phyloP scores from a whole-genome alignment of 2,113 vertebrate genomes.

The Scopus umbretta region DNA sequence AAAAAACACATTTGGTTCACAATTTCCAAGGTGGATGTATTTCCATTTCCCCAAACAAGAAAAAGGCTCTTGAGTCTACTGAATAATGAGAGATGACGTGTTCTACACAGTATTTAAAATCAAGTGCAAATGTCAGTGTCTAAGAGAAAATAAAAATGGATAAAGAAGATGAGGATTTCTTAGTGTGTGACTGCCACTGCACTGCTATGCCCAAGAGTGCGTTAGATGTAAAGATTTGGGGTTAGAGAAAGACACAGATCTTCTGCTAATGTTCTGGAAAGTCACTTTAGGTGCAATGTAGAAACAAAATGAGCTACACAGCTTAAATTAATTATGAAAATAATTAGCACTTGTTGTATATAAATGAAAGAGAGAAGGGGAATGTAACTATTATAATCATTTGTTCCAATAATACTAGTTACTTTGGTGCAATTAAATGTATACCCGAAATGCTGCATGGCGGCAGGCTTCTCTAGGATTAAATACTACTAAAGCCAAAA shows the following conservation, averaged over 20 bases:
- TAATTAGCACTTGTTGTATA: neutral
- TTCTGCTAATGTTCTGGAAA: neutral
- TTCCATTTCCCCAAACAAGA: neutral
- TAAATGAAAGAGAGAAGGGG: neutral
- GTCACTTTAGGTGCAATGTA: neutral
- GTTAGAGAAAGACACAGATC: neutral
- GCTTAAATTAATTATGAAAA: neutral
- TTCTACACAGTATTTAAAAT: neutral
- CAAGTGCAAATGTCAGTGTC: neutral
- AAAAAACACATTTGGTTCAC: neutral
- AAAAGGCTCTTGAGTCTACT: neutral
- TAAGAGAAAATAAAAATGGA: slow-evolving; percentile 50
- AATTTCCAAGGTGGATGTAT: neutral
- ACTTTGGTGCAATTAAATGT: neutral
- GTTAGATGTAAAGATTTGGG: neutral
- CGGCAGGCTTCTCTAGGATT: neutral
- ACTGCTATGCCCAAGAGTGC: neutral
- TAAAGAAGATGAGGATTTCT: slow-evolving; percentile 7
- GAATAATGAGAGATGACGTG: neutral
- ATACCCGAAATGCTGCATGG: neutral
- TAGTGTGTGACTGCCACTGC: neutral
- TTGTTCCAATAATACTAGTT: neutral
- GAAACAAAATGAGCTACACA: neutral
- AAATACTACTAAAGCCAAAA: neutral
- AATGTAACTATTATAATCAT: neutral